Evolutionary conservation across 2,888 invertebrate species (phyloP), one percentile per base, ranked within the genome.

Genomic region (Incurvaria masculella): DNA sequence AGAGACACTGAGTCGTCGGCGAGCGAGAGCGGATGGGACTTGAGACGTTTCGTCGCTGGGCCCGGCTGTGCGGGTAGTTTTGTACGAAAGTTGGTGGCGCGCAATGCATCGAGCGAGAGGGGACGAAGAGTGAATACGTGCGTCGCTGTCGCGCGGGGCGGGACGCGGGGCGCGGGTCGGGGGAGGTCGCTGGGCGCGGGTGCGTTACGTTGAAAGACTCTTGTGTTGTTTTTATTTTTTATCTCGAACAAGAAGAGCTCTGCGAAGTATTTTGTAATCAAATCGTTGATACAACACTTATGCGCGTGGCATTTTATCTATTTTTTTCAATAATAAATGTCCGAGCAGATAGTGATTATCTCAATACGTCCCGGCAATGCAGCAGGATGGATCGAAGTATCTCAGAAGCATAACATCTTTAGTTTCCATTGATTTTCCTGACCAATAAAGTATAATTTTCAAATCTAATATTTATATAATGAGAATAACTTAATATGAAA

Each of bases 131-230:
- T 4, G 23, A n/a, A 14, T 33, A 33, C 33, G 3, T 14, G 33
- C 33, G 33, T 33, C 41, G 17, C 41, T 20, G 41, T 41, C 41
- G 19, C 75, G 74, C 73, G 71, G 63, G 64, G 71, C 67, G 62
- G 57, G 54, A 59, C 63, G 55, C 49, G 51, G 60, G 59, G 64
- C 64, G 59, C 59, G 50, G 58, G 54, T 57, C 40, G 51, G 50
- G 55, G 58, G 56, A 51, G 56, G 57, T n/a, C n/a, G n/a, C 61
- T 62, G 63, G 64, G 67, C 67, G 67, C 61, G 66, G n/a, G 65
- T 70, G 71, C 75, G 78, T 76, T 75, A 76, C 75, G 78, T 76
- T 78, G 76, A 78, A 76, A 76, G 76, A 75, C 75, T 76, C 76
- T 73, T 72, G 72, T 23, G 20, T 27, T 45, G 11, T 66, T 72